A percentile compares a stretch with the other conserved stretches of the same genome.
Conservation (phyloP, 2,113 vertebrate species). For the Gavialis gangeticus region DNA sequence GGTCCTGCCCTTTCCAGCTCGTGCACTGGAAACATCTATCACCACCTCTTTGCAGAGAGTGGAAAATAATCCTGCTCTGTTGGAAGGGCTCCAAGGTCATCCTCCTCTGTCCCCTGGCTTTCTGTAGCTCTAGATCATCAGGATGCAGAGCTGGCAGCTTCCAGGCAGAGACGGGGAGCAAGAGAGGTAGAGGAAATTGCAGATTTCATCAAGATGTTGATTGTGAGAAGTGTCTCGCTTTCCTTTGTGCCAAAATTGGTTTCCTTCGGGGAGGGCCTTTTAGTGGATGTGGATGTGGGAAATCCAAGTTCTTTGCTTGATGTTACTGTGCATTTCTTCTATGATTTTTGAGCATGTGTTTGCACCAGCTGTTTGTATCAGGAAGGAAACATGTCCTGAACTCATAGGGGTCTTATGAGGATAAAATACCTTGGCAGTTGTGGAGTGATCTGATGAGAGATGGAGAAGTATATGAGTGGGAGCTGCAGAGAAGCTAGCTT, state of each 20-base stretch:
- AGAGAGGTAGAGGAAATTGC: not conserved
- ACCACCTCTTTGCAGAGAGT: not conserved
- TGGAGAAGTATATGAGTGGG: not conserved
- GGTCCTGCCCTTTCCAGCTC: not conserved
- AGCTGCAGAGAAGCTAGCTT: not conserved
- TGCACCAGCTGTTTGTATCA: not conserved
- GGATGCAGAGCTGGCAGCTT: not conserved
- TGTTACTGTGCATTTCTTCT: not conserved
- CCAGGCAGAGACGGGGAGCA: not conserved
- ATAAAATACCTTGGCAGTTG: not conserved
- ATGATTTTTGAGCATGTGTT: not conserved
- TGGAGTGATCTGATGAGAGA: not conserved
- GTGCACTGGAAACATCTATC: not conserved
- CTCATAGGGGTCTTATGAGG: accelerated
- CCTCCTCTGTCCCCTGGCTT: not conserved
- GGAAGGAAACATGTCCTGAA: not conserved
- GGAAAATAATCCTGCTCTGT: not conserved
- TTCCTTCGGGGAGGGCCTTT: not conserved
- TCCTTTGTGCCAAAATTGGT: not conserved
- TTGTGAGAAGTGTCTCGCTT: not conserved
- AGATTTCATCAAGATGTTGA: not conserved
- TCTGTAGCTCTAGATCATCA: not conserved
- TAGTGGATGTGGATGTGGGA: not conserved
- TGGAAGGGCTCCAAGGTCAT: not conserved
- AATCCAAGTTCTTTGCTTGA: not conserved